A percentile compares a stretch with the other conserved stretches of the same genome.
phyloP scores from a whole-genome alignment of 2,888 invertebrate genomes.

The Oxycera nigricornis region DNA sequence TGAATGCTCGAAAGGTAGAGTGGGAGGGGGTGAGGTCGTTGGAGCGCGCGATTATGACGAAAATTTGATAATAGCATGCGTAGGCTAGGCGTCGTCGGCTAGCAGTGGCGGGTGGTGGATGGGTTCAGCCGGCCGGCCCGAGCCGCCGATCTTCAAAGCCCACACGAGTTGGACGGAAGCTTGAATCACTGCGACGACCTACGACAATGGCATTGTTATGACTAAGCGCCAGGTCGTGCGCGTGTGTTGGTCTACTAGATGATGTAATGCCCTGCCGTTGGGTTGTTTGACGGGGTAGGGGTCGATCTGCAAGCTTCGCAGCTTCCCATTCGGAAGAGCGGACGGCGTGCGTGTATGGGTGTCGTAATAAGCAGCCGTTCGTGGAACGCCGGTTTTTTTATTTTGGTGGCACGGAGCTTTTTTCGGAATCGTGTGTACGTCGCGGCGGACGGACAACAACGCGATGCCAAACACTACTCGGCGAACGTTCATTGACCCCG shows the following conservation, averaged over 20 bases:
- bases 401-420: conserved; percentile 3
- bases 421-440: conserved; percentile 19
- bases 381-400: neutral
- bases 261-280: neutral
- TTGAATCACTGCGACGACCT: conserved; percentile 4
- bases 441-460: neutral
- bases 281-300: no score
- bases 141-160: neutral
- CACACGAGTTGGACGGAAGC: neutral
- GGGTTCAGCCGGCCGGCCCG: neutral
- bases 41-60: neutral
- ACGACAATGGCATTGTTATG: conserved; percentile 21
- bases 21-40: neutral
- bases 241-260: neutral
- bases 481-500: conserved; percentile 9
- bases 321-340: neutral
- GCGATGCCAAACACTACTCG: neutral
- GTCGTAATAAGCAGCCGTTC: neutral
- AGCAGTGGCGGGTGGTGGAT: neutral
- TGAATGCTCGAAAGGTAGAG: no score
- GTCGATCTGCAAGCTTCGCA: neutral
- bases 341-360: neutral
- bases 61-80: neutral
- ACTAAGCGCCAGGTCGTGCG: conserved; percentile 1
- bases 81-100: neutral